phyloP scores from a whole-genome alignment of 1,140 invertebrate genomes.

The Lepeophtheirus salmonis region DNA sequence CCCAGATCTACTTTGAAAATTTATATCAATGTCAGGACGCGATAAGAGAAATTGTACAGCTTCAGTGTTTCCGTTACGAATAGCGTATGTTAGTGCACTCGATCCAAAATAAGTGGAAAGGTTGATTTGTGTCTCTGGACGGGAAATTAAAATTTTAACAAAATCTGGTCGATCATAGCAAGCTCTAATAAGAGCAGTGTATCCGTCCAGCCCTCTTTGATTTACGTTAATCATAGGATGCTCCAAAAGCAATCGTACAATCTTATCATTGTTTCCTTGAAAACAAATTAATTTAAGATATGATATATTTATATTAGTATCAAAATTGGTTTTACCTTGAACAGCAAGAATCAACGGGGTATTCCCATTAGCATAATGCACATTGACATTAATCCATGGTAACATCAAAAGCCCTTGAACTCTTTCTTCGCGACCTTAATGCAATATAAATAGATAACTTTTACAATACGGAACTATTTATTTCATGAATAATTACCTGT shows the following conservation, averaged over 20 bases:
- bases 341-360: constrained; percentile 15
- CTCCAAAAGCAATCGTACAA: constrained; percentile 7
- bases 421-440: constrained; percentile 4
- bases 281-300: background rate
- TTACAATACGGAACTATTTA: no score
- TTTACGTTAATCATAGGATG: constrained; percentile 8
- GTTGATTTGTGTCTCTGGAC: constrained; percentile 7
- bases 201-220: constrained; percentile 16
- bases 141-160: constrained; percentile 3
- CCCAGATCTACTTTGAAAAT: constrained; percentile 6
- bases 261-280: constrained; percentile 6
- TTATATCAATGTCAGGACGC: constrained; percentile 3
- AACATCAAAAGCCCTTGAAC: background rate
- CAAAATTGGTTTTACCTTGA: constrained; percentile 2
- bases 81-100: constrained; percentile 14
- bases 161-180: constrained; percentile 8
- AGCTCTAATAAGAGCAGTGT: constrained; percentile 18
- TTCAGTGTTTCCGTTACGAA: constrained; percentile 5
- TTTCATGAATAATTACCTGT: background rate
- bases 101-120: constrained; percentile 14
- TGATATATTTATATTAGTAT: background rate
- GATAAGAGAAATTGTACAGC: constrained; percentile 9
- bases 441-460: background rate
- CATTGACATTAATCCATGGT: constrained; percentile 14
- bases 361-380: constrained; percentile 14